Evolutionary conservation across 2,888 invertebrate genomes (phyloP).

Genomic region (Synergus gifuensis): DNA sequence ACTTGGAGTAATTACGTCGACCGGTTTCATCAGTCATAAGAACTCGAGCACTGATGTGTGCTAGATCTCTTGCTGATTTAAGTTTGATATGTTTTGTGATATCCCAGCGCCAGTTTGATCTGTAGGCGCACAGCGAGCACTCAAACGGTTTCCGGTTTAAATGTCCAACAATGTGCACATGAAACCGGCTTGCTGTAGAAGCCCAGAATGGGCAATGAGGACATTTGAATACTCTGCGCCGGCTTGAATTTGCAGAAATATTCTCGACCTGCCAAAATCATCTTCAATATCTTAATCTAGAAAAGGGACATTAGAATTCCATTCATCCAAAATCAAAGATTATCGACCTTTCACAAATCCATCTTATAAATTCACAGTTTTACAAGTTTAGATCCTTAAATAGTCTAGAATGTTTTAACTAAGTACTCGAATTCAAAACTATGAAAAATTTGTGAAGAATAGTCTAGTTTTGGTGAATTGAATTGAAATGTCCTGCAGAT

Average conservation of each 20-base stretch:
- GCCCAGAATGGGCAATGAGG: conserved; percentile 96
- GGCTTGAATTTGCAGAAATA: conserved; percentile 65
- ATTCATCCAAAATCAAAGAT: conserved; percentile 26
- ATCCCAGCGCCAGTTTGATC: conserved; percentile 98
- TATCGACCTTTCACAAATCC: background rate
- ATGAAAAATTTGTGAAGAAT: background rate
- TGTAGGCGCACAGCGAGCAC: conserved; percentile 95
- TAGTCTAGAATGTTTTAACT: background rate
- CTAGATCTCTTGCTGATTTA: conserved; percentile 91
- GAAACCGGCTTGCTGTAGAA: conserved; percentile 94
- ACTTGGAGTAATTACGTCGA: conserved; percentile 93
- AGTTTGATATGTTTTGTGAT: conserved; percentile 96
- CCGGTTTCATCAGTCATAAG: conserved; percentile 95
- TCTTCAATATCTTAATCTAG: conserved; percentile 60
- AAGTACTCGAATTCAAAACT: background rate
- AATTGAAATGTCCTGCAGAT: conserved; percentile 7
- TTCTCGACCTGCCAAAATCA: conserved; percentile 72
- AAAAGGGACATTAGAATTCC: conserved; percentile 41
- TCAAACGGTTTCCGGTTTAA: conserved; percentile 96
- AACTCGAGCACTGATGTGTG: conserved; percentile 89
- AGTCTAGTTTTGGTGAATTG: background rate
- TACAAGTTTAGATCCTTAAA: background rate
- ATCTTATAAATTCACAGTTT: background rate
- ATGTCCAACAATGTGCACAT: conserved; percentile 96
- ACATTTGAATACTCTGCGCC: conserved; percentile 90